Conservation (phyloP, 2,888 invertebrate genomes). For the Perizoma flavofasciatum region DNA sequence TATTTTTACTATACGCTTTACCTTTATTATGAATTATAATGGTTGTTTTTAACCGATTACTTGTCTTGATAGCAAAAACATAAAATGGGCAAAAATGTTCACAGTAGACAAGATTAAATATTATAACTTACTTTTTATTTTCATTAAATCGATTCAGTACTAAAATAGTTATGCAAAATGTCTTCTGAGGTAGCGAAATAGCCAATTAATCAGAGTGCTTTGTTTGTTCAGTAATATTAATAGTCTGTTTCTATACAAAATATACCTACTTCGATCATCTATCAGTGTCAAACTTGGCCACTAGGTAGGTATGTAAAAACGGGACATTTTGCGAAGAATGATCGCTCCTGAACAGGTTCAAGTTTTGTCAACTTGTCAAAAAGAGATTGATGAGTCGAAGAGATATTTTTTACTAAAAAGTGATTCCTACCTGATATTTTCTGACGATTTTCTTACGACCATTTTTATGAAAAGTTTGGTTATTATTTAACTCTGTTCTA, state of each 20-base stretch:
- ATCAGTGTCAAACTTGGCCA: conserved; percentile 56
- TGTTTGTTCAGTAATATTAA: conserved; percentile 2
- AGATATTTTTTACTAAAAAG: background rate
- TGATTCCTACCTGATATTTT: too few relatives aligned
- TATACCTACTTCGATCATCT: conserved; percentile 45
- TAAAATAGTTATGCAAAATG: too few relatives aligned
- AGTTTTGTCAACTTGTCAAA: conserved; percentile 22
- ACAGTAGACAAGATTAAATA: too few relatives aligned
- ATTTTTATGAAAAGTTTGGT: background rate
- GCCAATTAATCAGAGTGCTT: conserved; percentile 5
- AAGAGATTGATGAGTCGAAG: conserved; percentile 7
- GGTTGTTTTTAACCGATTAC: too few relatives aligned
- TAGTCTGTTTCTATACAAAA: conserved; percentile 30
- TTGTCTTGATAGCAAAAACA: too few relatives aligned
- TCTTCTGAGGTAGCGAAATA: background rate
- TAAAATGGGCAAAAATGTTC: too few relatives aligned
- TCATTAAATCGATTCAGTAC: too few relatives aligned
- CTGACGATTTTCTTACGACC: background rate
- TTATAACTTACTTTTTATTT: too few relatives aligned
- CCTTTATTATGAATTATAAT: too few relatives aligned
- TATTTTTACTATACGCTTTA: too few relatives aligned
- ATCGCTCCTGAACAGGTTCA: conserved; percentile 27
- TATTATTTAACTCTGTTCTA: too few relatives aligned
- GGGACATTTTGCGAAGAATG: conserved; percentile 37
- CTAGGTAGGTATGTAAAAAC: conserved; percentile 38